Evolutionary conservation across 2,888 invertebrate species (phyloP), one percentile per base, ranked within the genome.

Genomic region (Drosophila antonietae): DNA sequence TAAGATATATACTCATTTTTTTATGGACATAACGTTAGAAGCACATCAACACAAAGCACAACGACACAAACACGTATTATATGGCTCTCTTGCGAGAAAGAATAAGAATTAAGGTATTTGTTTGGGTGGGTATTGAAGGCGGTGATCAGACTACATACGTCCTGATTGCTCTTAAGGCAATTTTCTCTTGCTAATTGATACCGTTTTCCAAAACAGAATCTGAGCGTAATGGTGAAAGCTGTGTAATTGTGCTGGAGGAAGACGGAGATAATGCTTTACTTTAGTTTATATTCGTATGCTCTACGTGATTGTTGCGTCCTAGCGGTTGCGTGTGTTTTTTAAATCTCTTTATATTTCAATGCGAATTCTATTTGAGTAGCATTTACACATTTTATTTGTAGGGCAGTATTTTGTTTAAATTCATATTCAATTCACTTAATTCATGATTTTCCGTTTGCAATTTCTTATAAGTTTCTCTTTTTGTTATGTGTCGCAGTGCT

Each of bases 41-140:
- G n/a, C 51, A 49, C 39, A 15, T 3, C 15, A 6, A 39, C 39
- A 39, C 7, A 2, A 6, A 39, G 15, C 39, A 15, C 15, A 15
- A 10, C 35, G 23, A 15, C 18, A 49, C 37, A 37, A 10, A 28
- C 6, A 37, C 12, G 0, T 9, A 33, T 9, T 23, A 37, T 23
- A 58, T 58, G 47, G 46, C n/a, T 46, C 46, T 35, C 7, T 35
- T 35, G 15, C 3, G 31, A 35, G n/a, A 33, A 57, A 49, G 31
- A 49, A 47, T 5, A 1, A 23, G 10, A 31, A 47, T 3, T 14
- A 0, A 5, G 12, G 3, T 18, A n/a, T 3, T 14, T 33, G 2
- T 10, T 18, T 31, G 31, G 9, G n/a, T 5, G 31, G 15, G 8
- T 3, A 14, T 3, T 20, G 18, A 4, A 18, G 15, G 18, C 18